These are phyloP conservation scores for Scrobipalpa atriplicella DNA, from an alignment of 2,888 invertebrate species.

Conservation along the genomic window DNA sequence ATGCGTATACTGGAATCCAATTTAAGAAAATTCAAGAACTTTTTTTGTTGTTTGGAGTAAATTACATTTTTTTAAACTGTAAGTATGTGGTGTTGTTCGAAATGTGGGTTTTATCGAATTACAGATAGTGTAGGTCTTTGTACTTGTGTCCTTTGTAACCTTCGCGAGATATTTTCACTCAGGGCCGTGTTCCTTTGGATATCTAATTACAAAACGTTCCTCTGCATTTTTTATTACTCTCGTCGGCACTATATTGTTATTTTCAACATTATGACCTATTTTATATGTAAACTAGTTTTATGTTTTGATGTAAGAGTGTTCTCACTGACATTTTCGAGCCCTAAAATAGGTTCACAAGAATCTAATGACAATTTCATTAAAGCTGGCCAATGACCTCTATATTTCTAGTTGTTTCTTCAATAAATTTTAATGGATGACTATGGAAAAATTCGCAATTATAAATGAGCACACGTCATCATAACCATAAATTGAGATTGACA, in stretches of 20 bases:
- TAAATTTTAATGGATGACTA: slow-evolving; percentile 28
- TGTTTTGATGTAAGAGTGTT: background rate
- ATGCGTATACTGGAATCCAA: background rate
- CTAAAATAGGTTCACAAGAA: background rate
- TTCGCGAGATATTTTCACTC: slow-evolving; percentile 27
- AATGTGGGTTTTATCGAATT: slow-evolving; percentile 14
- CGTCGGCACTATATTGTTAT: slow-evolving; percentile 21
- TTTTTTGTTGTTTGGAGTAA: background rate
- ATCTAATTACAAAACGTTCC: slow-evolving; percentile 12
- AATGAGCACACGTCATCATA: slow-evolving; percentile 46
- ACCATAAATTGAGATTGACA: slow-evolving; percentile 58
- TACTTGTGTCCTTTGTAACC: slow-evolving; percentile 27
- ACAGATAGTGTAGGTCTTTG: slow-evolving; percentile 30
- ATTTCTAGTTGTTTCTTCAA: slow-evolving; percentile 15
- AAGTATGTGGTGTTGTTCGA: background rate
- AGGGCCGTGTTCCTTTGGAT: slow-evolving; percentile 23
- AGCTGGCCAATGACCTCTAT: slow-evolving; percentile 25
- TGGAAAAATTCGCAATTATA: slow-evolving; percentile 50
- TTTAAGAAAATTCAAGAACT: background rate
- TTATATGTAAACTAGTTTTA: background rate
- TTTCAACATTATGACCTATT: background rate
- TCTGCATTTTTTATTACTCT: slow-evolving; percentile 25
- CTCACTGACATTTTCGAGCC: background rate
- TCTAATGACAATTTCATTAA: background rate
- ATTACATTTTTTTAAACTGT: slow-evolving; percentile 17